Evolutionary conservation across 2,797 vertebrate species (phyloP).

Genomic region (Yasuhikotakia modesta): DNA sequence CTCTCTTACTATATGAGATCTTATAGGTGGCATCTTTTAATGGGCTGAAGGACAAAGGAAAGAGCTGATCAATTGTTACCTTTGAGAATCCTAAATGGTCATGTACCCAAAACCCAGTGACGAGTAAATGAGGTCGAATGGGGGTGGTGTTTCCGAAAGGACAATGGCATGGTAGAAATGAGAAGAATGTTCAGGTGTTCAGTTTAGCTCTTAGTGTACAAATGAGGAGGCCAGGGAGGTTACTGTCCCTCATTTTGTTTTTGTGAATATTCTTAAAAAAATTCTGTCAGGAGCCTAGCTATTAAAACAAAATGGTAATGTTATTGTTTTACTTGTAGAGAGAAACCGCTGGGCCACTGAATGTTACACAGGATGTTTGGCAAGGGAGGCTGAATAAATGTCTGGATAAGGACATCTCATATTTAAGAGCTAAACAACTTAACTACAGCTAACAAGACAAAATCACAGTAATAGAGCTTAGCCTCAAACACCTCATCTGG

Average conservation of each 20-base stretch:
- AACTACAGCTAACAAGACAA: too few species aligned
- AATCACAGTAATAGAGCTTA: too few species aligned
- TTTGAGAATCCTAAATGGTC: background rate
- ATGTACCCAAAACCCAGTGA: background rate
- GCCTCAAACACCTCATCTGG: too few species aligned
- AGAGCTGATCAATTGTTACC: background rate
- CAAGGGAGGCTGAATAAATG: too few species aligned
- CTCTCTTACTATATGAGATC: background rate
- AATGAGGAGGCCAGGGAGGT: background rate
- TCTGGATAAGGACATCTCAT: too few species aligned
- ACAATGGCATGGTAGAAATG: background rate
- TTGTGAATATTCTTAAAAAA: background rate
- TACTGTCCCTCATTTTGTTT: background rate
- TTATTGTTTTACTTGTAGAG: too few species aligned
- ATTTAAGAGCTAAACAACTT: too few species aligned
- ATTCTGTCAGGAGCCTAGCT: background rate
- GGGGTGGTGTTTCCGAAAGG: background rate
- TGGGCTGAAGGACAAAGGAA: background rate
- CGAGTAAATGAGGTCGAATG: background rate
- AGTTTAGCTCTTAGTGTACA: background rate
- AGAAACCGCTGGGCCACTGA: too few species aligned
- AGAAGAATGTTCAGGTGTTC: too few species aligned
- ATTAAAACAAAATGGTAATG: too few species aligned
- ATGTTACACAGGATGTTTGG: too few species aligned
- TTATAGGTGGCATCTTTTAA: slow-evolving; percentile 5